Evolutionary conservation across 2,888 invertebrate genomes (phyloP), one percentile per base, ranked within the genome.

Genomic region (Leucophenga montana): DNA sequence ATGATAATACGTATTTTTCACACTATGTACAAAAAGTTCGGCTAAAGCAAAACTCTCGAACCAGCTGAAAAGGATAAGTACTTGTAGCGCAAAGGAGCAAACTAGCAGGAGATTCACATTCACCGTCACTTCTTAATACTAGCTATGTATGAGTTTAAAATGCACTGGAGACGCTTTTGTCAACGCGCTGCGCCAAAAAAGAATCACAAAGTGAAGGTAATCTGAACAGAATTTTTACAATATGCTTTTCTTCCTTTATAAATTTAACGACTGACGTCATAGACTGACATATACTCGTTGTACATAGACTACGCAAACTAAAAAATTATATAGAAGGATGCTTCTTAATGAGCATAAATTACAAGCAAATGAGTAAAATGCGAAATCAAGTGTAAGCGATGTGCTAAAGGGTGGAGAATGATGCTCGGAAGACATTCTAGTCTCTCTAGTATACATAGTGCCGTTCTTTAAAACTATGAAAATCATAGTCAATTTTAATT

Each of bases 51-150:
- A 64, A 64, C 62, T 64, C 44, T 57, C 72, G 53, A 67, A 70
- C 61, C 70, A 71, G 57, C 39, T 54, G 33, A 33, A 50, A 64
- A 66, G 71, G 46, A 71, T 72, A 73, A 71, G 68, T 66, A 16
- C 27, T 31, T 20, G 22, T 54, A 46, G 66, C 67, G 56, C 56
- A 59, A 20, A 59, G 56, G 44, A 56, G 18, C 18, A 50, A 50
- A n/a, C 50, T 18, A 50, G 50, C 50, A 18, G 57, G 27, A 27
- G 27, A 27, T 61, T 31, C 39, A 39, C 39, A 61, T n/a, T n/a
- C 59, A 69, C 31, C 22, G 64, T 8, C 69, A 54, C 68, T 77
- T 75, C 75, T 82, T 66, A 69, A 72, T 67, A 56, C 67, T 66
- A 53, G n/a, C n/a, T n/a, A n/a, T n/a, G n/a, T n/a, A n/a, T 13